Percentiles rank a stretch among this genome's conserved stretches.
These are phyloP conservation scores for Trinectes maculatus DNA, from an alignment of 2,113 vertebrate genomes.

Conservation along the genomic window DNA sequence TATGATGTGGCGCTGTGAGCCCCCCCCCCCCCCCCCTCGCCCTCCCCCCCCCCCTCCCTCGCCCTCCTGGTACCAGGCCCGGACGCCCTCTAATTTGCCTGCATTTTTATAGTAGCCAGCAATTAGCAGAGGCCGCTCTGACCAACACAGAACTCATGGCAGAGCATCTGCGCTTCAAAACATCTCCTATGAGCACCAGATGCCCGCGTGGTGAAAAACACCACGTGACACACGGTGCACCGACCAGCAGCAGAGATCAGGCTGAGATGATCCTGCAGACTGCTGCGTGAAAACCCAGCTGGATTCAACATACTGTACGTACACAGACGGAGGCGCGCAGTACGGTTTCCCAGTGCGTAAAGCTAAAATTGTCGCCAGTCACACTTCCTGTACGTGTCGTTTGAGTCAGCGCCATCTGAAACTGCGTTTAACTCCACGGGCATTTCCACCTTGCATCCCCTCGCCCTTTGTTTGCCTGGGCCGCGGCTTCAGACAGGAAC, in stretches of 20 bases:
- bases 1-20: constrained; percentile 48
- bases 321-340: no score
- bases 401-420: constrained; percentile 11
- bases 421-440: not conserved
- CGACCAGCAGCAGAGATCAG: constrained; percentile 3
- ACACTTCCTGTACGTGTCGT: not conserved
- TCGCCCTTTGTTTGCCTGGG: constrained; percentile 30
- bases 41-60: no score
- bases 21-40: no score
- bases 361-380: constrained; percentile 23
- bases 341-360: not conserved
- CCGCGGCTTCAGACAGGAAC: constrained; percentile 41
- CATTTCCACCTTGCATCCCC: constrained; percentile 54
- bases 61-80: not conserved
- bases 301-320: no score
- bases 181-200: constrained; percentile 30
- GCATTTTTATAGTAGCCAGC: constrained; percentile 62
- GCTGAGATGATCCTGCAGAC: not conserved
- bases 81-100: constrained; percentile 62
- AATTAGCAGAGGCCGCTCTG: constrained; percentile 60
- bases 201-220: constrained; percentile 25
- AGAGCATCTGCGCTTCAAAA: constrained; percentile 34
- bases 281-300: not conserved
- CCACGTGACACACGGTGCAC: no score
- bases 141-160: constrained; percentile 32